Conservation (phyloP, 2,888 invertebrate genomes). For the Hydropsyche betteni region DNA sequence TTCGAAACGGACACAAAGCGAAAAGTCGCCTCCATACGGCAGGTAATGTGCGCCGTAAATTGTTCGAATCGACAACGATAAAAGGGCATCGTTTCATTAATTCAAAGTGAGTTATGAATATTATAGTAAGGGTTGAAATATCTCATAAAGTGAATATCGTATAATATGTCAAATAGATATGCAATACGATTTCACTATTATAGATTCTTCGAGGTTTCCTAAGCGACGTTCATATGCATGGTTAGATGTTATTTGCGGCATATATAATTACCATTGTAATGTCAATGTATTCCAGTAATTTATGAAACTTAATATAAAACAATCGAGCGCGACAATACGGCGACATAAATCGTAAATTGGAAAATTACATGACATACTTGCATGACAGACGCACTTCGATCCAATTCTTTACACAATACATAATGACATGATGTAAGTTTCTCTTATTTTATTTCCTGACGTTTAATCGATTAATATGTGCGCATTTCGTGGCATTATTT, state of each 20-base stretch:
- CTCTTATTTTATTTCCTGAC: background rate
- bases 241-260: background rate
- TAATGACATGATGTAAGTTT: conserved; percentile 11
- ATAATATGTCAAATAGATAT: no score
- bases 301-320: conserved; percentile 8
- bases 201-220: no score
- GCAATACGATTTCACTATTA: no score
- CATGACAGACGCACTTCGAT: background rate
- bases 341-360: conserved; percentile 9
- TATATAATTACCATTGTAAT: conserved; percentile 3
- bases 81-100: conserved; percentile 5
- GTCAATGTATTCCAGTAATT: conserved; percentile 20
- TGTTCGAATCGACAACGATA: background rate
- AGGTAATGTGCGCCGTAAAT: conserved; percentile 9
- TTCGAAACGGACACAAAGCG: conserved; percentile 8
- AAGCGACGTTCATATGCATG: no score
- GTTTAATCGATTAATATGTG: background rate
- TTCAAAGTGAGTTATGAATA: conserved; percentile 8
- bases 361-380: conserved; percentile 5
- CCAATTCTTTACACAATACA: no score
- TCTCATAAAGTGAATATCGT: no score
- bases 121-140: no score
- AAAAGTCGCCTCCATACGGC: background rate
- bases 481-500: background rate
- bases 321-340: background rate